A percentile compares a stretch with the other conserved stretches of the same genome.
Evolutionary conservation across 1,140 invertebrate genomes (phyloP).

Genomic region (Aphaenogaster floridana): DNA sequence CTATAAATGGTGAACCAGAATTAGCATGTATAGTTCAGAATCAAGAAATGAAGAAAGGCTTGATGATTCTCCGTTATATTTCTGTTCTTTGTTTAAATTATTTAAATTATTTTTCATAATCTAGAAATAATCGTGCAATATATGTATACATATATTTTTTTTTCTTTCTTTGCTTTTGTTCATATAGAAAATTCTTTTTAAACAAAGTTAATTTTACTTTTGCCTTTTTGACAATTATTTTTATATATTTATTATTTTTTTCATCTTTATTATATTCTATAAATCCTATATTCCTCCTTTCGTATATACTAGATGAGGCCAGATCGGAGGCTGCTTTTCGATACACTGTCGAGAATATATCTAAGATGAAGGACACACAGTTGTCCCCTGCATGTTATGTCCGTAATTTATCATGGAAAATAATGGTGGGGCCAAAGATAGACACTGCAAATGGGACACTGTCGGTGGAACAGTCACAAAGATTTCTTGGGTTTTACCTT

Average conservation of each 20-base stretch:
- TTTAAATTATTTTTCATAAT: neutral
- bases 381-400: slow-evolving; percentile 97
- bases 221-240: neutral
- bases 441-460: slow-evolving; percentile 88
- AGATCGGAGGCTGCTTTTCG: slow-evolving; percentile 98
- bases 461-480: slow-evolving; percentile 91
- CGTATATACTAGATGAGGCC: slow-evolving; percentile 91
- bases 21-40: slow-evolving; percentile 87
- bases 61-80: slow-evolving; percentile 5
- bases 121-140: neutral
- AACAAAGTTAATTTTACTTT: slow-evolving; percentile 10
- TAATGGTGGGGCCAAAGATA: slow-evolving; percentile 98
- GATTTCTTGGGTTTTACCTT: slow-evolving; percentile 95
- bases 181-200: neutral
- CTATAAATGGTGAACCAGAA: slow-evolving; percentile 88
- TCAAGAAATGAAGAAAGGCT: slow-evolving; percentile 90
- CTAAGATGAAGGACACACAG: slow-evolving; percentile 95
- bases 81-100: neutral
- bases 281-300: slow-evolving; percentile 17
- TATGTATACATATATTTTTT: neutral
- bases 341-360: slow-evolving; percentile 95
- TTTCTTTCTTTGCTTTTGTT: neutral
- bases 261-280: neutral
- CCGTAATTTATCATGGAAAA: slow-evolving; percentile 99
- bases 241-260: slow-evolving; percentile 8